These are phyloP conservation scores for Spinus pinus DNA, from an alignment of 2,797 vertebrate species.

Conservation along the genomic window DNA sequence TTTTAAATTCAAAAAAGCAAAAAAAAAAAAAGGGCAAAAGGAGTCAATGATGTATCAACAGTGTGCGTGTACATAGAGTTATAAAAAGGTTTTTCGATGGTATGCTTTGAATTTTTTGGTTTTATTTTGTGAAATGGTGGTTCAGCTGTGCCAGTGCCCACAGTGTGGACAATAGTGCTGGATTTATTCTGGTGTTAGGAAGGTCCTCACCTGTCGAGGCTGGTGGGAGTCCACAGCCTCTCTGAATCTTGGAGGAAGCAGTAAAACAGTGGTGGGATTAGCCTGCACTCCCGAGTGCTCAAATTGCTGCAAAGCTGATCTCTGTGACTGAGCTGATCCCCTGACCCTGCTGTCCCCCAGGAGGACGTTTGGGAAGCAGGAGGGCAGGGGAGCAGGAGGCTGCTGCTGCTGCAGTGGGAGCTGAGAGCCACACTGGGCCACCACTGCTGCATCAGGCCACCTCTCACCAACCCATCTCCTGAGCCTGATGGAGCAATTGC, in stretches of 20 bases:
- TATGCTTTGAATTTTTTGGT: conserved; percentile 34
- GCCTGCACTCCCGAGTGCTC: background rate
- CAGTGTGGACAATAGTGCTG: background rate
- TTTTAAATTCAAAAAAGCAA: background rate
- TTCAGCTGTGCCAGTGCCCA: background rate
- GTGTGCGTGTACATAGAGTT: conserved; percentile 25
- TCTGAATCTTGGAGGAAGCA: background rate
- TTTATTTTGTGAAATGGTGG: conserved; percentile 38
- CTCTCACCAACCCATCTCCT: background rate
- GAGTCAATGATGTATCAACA: background rate
- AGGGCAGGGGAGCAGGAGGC: background rate
- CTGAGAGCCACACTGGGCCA: background rate
- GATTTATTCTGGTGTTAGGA: accelerated
- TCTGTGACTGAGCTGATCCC: background rate
- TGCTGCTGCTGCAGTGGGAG: background rate
- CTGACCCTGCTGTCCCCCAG: background rate
- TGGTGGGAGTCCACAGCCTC: background rate
- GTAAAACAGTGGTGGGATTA: background rate
- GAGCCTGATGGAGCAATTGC: background rate
- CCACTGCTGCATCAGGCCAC: background rate
- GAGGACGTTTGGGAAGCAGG: background rate
- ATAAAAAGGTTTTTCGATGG: conserved; percentile 40
- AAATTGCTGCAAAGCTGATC: background rate
- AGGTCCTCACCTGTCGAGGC: accelerated
- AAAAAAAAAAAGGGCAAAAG: background rate